Percentiles rank a stretch among this genome's conserved stretches.
Conservation (phyloP, 1,140 invertebrate genomes). For the Marisa cornuarietis region DNA sequence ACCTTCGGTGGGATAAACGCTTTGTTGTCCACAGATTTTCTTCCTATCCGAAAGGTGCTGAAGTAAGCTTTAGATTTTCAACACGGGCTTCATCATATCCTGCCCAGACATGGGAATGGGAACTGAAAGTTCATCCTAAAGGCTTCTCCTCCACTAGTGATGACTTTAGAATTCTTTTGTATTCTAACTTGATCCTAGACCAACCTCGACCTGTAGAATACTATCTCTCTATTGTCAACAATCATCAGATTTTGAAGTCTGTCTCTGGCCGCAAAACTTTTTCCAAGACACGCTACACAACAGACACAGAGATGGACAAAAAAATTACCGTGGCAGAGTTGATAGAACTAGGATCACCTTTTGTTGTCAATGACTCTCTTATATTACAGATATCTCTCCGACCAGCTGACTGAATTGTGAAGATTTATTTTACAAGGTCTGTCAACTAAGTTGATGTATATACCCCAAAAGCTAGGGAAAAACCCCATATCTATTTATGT, state of each 20-base stretch:
- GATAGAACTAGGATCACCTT: constrained; percentile 46
- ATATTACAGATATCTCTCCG: constrained; percentile 56
- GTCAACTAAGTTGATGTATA: too few relatives aligned
- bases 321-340: constrained; percentile 56
- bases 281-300: constrained; percentile 64
- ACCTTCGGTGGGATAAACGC: constrained; percentile 67
- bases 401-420: constrained; percentile 48
- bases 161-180: constrained; percentile 61
- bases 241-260: constrained; percentile 61
- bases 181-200: constrained; percentile 65
- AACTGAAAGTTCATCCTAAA: constrained; percentile 62
- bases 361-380: constrained; percentile 53
- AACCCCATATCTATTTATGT: background rate
- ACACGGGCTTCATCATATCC: constrained; percentile 65
- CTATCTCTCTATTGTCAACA: constrained; percentile 63
- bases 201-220: constrained; percentile 66
- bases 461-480: background rate
- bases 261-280: constrained; percentile 66
- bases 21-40: constrained; percentile 58
- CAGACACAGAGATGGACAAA: constrained; percentile 62
- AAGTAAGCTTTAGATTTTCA: constrained; percentile 61
- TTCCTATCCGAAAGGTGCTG: constrained; percentile 47
- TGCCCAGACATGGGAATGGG: constrained; percentile 66
- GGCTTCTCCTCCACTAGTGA: constrained; percentile 54
- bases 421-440: background rate